phyloP scores from a whole-genome alignment of 2,113 vertebrate genomes.

The Albula goreensis region DNA sequence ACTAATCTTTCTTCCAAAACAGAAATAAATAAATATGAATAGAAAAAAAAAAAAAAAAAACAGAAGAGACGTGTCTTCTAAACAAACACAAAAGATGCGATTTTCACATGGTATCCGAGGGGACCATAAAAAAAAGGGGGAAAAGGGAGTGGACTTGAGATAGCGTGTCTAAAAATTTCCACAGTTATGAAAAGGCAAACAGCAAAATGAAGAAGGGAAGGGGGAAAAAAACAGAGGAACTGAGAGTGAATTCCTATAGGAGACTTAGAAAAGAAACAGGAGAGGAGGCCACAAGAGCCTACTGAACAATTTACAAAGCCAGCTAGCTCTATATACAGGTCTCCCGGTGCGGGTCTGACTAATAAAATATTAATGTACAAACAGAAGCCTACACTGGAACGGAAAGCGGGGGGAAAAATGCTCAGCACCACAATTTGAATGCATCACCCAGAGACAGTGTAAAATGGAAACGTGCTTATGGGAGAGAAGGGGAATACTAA shows the following conservation, averaged over 20 bases:
- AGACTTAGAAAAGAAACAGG: background rate
- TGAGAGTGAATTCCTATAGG: background rate
- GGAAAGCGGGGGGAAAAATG: background rate
- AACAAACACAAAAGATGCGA: background rate
- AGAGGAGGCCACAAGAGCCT: background rate
- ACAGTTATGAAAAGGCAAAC: background rate
- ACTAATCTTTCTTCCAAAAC: background rate
- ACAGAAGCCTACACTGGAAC: background rate
- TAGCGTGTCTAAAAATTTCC: background rate
- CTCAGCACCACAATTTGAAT: background rate
- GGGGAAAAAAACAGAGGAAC: background rate
- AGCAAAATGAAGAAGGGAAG: background rate
- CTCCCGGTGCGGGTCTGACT: background rate
- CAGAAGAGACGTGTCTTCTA: background rate
- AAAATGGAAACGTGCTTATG: background rate
- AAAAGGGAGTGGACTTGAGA: background rate
- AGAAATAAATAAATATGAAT: background rate
- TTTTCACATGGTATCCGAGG: background rate
- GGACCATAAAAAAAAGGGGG: background rate
- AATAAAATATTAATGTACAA: background rate
- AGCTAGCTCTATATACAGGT: background rate
- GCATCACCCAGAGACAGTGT: background rate
- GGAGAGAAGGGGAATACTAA: background rate
- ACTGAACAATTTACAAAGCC: background rate
- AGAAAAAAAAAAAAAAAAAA: background rate